These are phyloP conservation scores for Rhorus exstirpatorius DNA, from an alignment of 2,888 invertebrate species.

Conservation along the genomic window DNA sequence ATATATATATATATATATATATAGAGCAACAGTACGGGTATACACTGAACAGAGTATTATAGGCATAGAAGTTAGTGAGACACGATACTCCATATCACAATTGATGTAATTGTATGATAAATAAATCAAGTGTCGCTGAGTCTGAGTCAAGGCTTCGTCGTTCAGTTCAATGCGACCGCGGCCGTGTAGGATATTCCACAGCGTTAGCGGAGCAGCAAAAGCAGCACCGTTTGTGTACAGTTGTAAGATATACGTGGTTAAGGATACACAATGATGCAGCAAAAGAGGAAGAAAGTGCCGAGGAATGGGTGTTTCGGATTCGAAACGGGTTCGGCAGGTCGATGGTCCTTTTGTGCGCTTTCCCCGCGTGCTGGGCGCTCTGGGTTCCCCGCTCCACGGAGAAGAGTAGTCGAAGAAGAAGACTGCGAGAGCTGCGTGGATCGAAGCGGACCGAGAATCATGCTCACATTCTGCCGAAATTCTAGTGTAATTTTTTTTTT, in stretches of 20 bases:
- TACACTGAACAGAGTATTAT: neutral
- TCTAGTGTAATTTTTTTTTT: conserved; percentile 11
- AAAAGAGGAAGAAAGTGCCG: conserved; percentile 21
- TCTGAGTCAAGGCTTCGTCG: conserved; percentile 3
- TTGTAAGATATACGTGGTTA: neutral
- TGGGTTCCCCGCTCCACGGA: conserved; percentile 30
- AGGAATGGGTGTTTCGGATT: conserved; percentile 71
- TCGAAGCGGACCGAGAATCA: conserved; percentile 27
- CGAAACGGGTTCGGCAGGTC: conserved; percentile 78
- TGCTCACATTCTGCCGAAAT: conserved; percentile 36
- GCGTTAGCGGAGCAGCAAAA: neutral
- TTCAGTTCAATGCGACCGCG: conserved; percentile 7
- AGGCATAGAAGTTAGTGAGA: neutral
- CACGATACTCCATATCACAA: conserved; percentile 56
- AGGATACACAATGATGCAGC: neutral
- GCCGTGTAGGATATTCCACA: neutral
- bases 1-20: conserved; percentile 33
- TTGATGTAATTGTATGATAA: conserved; percentile 75
- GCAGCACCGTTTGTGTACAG: neutral
- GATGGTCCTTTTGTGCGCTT: conserved; percentile 75
- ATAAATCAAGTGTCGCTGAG: conserved; percentile 75
- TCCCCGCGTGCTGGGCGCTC: conserved; percentile 47
- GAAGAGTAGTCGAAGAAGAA: conserved; percentile 32
- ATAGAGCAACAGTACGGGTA: neutral
- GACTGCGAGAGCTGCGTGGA: neutral